Evolutionary conservation across 2,113 vertebrate genomes (phyloP).

Genomic region (Zosterops pallidus): DNA sequence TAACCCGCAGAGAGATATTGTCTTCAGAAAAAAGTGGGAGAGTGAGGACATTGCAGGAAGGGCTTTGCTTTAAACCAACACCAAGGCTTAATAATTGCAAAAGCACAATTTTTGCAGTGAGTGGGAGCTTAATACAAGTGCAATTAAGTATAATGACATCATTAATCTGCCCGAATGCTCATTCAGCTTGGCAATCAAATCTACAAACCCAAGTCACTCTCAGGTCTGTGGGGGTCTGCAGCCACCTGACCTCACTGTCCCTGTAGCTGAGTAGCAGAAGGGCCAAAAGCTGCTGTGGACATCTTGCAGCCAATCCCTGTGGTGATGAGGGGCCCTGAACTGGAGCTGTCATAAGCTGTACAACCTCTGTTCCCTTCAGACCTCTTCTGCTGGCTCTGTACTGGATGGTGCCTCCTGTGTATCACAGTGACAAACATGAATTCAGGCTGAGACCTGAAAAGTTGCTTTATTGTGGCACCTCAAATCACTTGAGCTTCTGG

Average conservation of each 20-base stretch:
- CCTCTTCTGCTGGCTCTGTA: background rate
- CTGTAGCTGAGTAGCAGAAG: background rate
- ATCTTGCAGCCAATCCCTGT: background rate
- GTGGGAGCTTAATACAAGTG: background rate
- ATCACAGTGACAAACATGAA: background rate
- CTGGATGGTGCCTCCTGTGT: background rate
- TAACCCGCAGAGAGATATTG: background rate
- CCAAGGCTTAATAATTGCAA: background rate
- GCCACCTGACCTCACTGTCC: background rate
- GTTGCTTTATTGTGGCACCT: background rate
- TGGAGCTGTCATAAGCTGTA: background rate
- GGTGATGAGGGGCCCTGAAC: background rate
- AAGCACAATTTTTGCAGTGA: background rate
- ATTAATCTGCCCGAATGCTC: background rate
- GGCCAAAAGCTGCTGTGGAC: background rate
- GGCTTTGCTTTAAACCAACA: background rate
- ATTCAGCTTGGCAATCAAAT: conserved; percentile 3
- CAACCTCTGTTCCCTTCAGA: background rate
- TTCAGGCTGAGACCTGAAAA: background rate
- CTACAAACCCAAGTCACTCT: background rate
- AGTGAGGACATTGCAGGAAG: background rate
- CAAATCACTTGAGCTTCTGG: background rate
- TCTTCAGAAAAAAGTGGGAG: background rate
- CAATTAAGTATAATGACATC: background rate
- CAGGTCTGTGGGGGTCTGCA: background rate